Evolutionary conservation across 2,113 vertebrate genomes (phyloP), one percentile per base, ranked within the genome.

Genomic region (Rhombomys opimus): DNA sequence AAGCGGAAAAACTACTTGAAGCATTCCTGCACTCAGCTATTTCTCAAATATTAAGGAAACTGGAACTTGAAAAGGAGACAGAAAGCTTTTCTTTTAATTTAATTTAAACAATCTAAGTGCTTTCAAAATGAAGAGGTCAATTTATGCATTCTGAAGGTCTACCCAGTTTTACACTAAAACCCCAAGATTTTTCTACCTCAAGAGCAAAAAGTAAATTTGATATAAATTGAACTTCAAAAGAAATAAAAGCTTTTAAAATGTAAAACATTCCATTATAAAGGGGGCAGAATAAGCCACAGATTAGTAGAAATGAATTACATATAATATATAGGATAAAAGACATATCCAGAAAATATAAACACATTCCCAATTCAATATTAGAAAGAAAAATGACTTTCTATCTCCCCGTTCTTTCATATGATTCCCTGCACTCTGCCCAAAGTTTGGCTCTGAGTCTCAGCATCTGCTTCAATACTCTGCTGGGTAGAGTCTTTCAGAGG

Each of bases 31-130:
- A 73, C 18, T 27, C 22, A 57, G 13, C 73, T 61, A 5, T 72
- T 72, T 67, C 50, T 92, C 95, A 90, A 96, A 88, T 85, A 94
- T 90, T 90, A 86, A 95, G 84, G 65, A 90, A 82, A 84, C 7
- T 46, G 9, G 32, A 52, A n/a, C 87, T 94, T 94, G 38, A 27
- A 81, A 95, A 11, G 87, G 73, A 80, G 15, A 91, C 23, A 50
- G 11, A 25, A 90, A 72, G 4, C 61, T 93, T 95, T 35, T 88
- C 35, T 92, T 89, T 91, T 38, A 38, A 77, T 84, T 94, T 93
- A 95, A 92, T 94, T 95, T 92, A 59, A 92, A 89, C 54, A 80
- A 90, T 3, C 67, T 38, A 92, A 97, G 93, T 77, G 5, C 8
- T 80, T 70, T 95, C 82, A 89, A 91, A 89, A 72, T 91, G 38